Evolutionary conservation across 1,140 invertebrate species (phyloP), one percentile per base, ranked within the genome.

Genomic region (Tetranychus cinnabarinus): DNA sequence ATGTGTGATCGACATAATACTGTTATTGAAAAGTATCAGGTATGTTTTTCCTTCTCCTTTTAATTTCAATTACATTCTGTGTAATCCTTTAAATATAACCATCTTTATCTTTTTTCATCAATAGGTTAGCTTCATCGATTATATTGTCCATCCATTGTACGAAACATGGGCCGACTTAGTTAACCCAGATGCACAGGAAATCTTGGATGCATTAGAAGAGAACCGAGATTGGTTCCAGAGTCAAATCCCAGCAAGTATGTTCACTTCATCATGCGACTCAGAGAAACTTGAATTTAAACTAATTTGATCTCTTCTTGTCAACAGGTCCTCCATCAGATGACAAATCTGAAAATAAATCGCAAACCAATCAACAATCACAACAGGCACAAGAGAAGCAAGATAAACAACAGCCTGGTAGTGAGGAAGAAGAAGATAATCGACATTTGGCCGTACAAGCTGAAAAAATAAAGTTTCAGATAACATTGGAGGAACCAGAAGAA

Each of bases 91-190:
- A n/a, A 33, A 52, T 23, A 47, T n/a, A 47, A 15, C 13, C 23
- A 12, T 47, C 23, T 1, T 1, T 3, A 47, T 47, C 23, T 35
- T 31, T 56, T n/a, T 56, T 15, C 55, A 6, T 10, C 15, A 13
- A 2, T 1, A 50, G 74, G 91, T 98, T 69, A 92, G 93, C 64
- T 98, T 98, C 71, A 99, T 99, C 69, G 92, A 97, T 75, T 98
- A 97, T 72, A 98, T 99, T 69, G 91, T 97, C 3, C 93, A 97
- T 76, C 95, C 95, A 7, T 74, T 98, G 31, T 99, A 91, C 89
- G 95, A 99, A 73, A 97, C 93, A 3, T 99, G 95, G 95, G 92
- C 90, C 12, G 95, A 98, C 72, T 76, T 99, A 39, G 95, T 99
- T 2, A 89, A 97, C 75, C 95, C 95, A 0, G 92, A 97, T 71